Percentiles rank a stretch among this genome's conserved stretches.
phyloP scores from a whole-genome alignment of 2,797 vertebrate genomes.

The Nothura maculosa region DNA sequence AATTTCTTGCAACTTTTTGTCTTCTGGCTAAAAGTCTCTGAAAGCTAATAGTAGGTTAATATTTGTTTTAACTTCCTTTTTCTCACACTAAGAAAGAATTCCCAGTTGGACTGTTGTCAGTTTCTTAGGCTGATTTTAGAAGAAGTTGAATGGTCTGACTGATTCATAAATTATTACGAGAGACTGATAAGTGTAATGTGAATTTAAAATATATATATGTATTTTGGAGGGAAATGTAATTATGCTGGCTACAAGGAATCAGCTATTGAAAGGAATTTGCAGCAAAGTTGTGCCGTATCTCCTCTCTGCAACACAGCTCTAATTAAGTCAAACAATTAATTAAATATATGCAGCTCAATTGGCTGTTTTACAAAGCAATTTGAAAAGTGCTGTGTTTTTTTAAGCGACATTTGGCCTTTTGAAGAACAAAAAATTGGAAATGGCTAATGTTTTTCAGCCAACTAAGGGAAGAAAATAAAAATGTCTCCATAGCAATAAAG shows the following conservation, averaged over 20 bases:
- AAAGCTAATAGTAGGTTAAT: background rate
- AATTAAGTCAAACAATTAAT: conserved; percentile 73
- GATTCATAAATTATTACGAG: background rate
- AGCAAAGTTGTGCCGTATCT: background rate
- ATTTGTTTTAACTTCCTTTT: background rate
- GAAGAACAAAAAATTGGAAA: conserved; percentile 86
- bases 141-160: background rate
- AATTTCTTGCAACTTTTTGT: background rate
- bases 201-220: conserved; percentile 31
- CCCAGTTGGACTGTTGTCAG: background rate
- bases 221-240: conserved; percentile 33
- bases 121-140: background rate
- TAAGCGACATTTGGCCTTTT: conserved; percentile 82
- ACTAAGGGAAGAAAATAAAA: conserved; percentile 84
- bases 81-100: background rate
- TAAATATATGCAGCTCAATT: conserved; percentile 64
- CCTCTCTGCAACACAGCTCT: conserved; percentile 47
- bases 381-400: conserved; percentile 76
- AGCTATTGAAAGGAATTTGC: conserved; percentile 27
- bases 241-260: conserved; percentile 2
- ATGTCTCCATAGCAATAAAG: conserved; percentile 89
- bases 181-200: conserved; percentile 6
- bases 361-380: conserved; percentile 64
- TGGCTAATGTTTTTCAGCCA: conserved; percentile 86
- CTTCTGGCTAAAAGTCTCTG: background rate